These are phyloP conservation scores for Zele albiditarsus DNA, from an alignment of 2,888 invertebrate species.

Conservation along the genomic window DNA sequence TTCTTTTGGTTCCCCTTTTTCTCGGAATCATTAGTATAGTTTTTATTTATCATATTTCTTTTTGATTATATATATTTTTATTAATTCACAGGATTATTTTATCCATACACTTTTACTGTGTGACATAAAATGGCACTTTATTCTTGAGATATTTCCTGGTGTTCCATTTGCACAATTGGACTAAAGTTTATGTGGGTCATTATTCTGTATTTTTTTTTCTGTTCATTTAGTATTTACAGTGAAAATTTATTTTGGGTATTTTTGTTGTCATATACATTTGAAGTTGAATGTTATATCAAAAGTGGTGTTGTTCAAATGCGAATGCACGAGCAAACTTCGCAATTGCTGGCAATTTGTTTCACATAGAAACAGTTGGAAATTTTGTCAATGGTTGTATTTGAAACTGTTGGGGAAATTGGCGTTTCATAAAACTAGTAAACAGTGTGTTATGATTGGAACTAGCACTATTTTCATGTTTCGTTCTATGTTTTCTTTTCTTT, in stretches of 20 bases:
- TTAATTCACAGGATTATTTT: background rate
- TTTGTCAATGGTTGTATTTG: background rate
- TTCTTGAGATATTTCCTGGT: background rate
- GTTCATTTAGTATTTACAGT: background rate
- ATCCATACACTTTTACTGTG: background rate
- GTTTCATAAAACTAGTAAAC: constrained; percentile 18
- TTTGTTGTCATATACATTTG: background rate
- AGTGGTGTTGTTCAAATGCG: constrained; percentile 7
- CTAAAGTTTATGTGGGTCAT: too few species aligned
- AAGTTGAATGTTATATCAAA: background rate
- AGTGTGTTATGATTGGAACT: constrained; percentile 20
- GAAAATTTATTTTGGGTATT: constrained; percentile 19
- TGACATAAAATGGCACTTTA: background rate
- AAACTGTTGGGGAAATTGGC: background rate
- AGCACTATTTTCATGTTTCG: too few species aligned
- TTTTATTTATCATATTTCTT: background rate
- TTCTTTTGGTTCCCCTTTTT: background rate
- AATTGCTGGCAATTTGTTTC: constrained; percentile 9
- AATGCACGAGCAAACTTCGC: background rate
- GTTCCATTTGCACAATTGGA: too few species aligned
- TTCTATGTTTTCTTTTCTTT: background rate
- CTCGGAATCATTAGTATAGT: background rate
- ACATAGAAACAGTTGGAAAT: background rate
- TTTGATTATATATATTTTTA: background rate
- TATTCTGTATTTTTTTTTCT: constrained; percentile 1